Base-by-base conservation (phyloP, 2,888 invertebrate species). In the Venustoraphidia nigricollis region DNA sequence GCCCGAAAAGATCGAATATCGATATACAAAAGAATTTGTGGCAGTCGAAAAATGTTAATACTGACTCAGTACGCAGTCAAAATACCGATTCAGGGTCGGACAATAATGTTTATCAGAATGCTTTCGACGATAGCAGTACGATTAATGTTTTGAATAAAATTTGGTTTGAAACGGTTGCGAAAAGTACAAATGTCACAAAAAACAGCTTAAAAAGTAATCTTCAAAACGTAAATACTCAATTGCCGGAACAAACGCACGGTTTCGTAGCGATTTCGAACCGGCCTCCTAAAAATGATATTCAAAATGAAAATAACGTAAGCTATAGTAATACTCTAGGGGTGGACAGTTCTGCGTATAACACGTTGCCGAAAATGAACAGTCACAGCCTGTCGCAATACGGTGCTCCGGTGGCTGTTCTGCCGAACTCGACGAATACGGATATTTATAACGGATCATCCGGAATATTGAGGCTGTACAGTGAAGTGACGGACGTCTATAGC, bases 81-180 rank as follows among this genome's bases (percentile, higher is more conserved):
- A 50, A 6, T 27, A 27, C 3, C 6, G 6, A 27, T 27, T 6
- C 27, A 27, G 27, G 3, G 6, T 27, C 27, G 27, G 27, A 39
- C 17, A 14, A 14, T 39, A 39, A 39, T 14, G 40, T 39, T 10
- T 39, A 39, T 39, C 11, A 39, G n/a, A 39, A 39, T 11, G 40
- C 11, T 39, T 44, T 10, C 10, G 41, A 41, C 17, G 34, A n/a
- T 39, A 56, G 59, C 37, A 62, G 62, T 50, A 71, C 71, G 0
- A 62, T 63, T 39, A 60, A 62, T 17, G 59, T 71, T 13, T 59
- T 72, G 10, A 70, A 71, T 58, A 64, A 66, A 54, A 73, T 73
- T 44, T 74, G 74, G 73, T 67, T 68, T 46, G 73, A 73, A 44
- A 62, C 56, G 11, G 56, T 58, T 10, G 56, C 56, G 6, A 53